Evolutionary conservation across 2,113 vertebrate species (phyloP), one percentile per base, ranked within the genome.

Genomic region (Chaetodon trifascialis): DNA sequence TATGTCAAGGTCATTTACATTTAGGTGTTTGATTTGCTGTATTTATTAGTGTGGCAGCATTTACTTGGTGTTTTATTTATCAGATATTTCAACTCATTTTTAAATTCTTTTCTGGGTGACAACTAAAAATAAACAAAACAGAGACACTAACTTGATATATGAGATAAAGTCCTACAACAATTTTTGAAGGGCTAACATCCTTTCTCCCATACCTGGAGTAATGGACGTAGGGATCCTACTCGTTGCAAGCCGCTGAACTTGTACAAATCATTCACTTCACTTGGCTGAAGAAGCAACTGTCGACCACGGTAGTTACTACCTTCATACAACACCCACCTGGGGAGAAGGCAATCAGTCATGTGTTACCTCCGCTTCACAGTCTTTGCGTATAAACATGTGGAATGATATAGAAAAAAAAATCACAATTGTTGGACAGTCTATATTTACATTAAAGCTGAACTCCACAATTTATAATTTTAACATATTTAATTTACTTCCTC

Each of bases 261-360:
- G 68, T 79, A 89, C 96, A 97, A 97, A 2, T 98, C 95, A 0
- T 88, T 80, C 73, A 97, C 95, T 81, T 97, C 93, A 8, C 92
- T 84, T 0, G 97, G 97, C 65, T 94, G 94, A 47, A 99, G 74
- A 1, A 99, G 90, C 82, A 97, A 91, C 94, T 99, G 98, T 19
- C 92, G 96, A 0, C 98, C 98, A 42, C 95, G 95, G 89, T 97
- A 99, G 92, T 96, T 96, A 73, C 88, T 94, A 1, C 93, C 94
- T 85, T 99, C 97, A 49, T 98, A 99, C 88, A 97, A 69, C 47
- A 99, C 92, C 98, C 98, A 99, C 91, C 97, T 99, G 74, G 4
- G 73, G 47, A 71, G 74, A 17, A 47, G 67, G 79, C 60, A 52
- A n/a, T 25, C 47, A 76, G 14, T 38, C 23, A 4, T 12, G 49